Conservation (phyloP, 2,797 vertebrate species). For the Enteromius mattozi region DNA sequence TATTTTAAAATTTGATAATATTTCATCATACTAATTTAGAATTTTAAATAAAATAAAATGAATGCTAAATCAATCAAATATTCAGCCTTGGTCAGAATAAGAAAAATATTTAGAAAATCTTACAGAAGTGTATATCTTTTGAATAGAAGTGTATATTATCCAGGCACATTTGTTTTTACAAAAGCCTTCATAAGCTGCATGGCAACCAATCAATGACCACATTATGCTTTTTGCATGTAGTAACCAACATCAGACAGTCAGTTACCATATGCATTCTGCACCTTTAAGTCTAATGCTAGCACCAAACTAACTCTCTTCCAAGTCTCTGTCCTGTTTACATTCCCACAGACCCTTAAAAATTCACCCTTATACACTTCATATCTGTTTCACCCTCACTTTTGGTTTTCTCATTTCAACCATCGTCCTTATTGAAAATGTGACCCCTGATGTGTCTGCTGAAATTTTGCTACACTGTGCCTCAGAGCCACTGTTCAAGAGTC, state of each 20-base stretch:
- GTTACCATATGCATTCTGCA: neutral
- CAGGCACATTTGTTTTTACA: neutral
- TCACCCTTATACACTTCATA: conserved; percentile 3
- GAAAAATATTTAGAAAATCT: neutral
- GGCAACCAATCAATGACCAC: neutral
- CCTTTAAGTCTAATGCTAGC: neutral
- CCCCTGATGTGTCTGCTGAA: neutral
- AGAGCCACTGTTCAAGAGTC: conserved; percentile 42
- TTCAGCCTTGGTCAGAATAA: neutral
- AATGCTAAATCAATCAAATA: neutral
- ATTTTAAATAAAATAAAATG: neutral
- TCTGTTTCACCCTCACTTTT: neutral
- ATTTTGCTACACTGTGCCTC: neutral
- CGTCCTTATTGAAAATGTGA: conserved; percentile 12
- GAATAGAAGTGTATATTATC: neutral
- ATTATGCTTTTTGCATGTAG: neutral
- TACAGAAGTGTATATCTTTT: neutral
- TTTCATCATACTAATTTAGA: neutral
- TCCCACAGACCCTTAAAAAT: conserved; percentile 2
- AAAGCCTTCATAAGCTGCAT: neutral
- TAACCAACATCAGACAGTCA: neutral
- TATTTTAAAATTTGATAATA: neutral
- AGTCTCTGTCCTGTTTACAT: neutral
- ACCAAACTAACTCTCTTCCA: neutral
- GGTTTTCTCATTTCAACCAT: conserved; percentile 25